Evolutionary conservation across 2,888 invertebrate species (phyloP).

Genomic region (Tridacna crocea): DNA sequence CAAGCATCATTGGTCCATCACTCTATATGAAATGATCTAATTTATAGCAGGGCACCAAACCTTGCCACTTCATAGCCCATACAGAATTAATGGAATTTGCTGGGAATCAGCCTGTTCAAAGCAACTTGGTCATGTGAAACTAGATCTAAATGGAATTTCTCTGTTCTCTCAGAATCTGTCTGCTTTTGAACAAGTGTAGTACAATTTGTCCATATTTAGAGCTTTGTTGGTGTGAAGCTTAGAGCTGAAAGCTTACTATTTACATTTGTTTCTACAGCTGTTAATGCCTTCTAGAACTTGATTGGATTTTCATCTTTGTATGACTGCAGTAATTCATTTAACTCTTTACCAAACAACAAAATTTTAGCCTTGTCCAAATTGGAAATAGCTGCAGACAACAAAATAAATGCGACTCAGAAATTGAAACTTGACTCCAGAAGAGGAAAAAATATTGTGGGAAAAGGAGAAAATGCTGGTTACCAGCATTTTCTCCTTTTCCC

Average conservation of each 20-base stretch:
- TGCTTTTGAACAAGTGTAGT: constrained; percentile 40
- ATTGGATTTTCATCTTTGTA: constrained; percentile 22
- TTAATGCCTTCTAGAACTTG: constrained; percentile 12
- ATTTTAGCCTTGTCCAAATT: no score
- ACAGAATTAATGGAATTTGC: constrained; percentile 63
- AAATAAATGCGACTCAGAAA: no score
- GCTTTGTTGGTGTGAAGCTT: constrained; percentile 43
- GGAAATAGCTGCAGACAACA: no score
- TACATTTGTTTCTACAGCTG: constrained; percentile 24
- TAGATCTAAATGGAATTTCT: constrained; percentile 60
- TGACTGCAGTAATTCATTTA: constrained; percentile 17
- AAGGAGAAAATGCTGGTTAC: no score
- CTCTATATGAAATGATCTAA: constrained; percentile 50
- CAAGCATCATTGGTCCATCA: neutral
- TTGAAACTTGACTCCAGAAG: no score
- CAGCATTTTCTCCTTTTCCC: no score
- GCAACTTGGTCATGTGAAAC: constrained; percentile 49
- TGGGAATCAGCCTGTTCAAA: constrained; percentile 42
- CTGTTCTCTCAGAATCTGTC: constrained; percentile 49
- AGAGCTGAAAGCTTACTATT: constrained; percentile 20
- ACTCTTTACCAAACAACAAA: no score
- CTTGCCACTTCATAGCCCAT: constrained; percentile 36
- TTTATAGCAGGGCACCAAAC: constrained; percentile 50
- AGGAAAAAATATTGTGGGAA: no score
- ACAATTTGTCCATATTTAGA: constrained; percentile 48